phyloP scores from a whole-genome alignment of 2,797 vertebrate species.

The Arrhamphus sclerolepis region DNA sequence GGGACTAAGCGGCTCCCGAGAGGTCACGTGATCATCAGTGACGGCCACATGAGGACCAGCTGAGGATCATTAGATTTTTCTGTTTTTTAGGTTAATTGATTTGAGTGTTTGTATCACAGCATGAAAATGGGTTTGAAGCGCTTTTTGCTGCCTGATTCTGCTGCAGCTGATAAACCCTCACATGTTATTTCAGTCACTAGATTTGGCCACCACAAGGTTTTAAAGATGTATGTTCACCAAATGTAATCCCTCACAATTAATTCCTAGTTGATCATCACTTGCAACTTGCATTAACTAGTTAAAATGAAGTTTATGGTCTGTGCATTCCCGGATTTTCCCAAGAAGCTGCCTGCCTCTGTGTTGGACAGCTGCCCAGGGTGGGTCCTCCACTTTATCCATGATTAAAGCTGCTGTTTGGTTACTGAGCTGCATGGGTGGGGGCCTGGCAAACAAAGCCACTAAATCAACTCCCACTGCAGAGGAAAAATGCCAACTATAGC shows the following conservation, averaged over 20 bases:
- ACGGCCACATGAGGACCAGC: slow-evolving; percentile 86
- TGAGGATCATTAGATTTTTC: slow-evolving; percentile 80
- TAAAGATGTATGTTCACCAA: not conserved
- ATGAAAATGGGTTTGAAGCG: not conserved
- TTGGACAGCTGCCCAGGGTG: slow-evolving; percentile 70
- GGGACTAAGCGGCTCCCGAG: not conserved
- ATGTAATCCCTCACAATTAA: not conserved
- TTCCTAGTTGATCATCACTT: not conserved
- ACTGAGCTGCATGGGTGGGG: slow-evolving; percentile 15
- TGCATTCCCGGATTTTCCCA: slow-evolving; percentile 53
- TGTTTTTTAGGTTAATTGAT: slow-evolving; percentile 34
- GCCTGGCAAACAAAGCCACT: slow-evolving; percentile 34
- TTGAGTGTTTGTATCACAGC: not conserved
- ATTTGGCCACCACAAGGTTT: slow-evolving; percentile 1
- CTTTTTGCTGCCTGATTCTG: not conserved
- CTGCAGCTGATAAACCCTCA: slow-evolving; percentile 16
- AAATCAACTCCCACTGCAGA: slow-evolving; percentile 18
- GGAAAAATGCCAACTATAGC: not conserved
- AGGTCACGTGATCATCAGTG: slow-evolving; percentile 74
- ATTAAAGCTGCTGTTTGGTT: slow-evolving; percentile 64
- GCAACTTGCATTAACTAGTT: not conserved
- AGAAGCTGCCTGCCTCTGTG: slow-evolving; percentile 37
- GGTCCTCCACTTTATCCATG: slow-evolving; percentile 52
- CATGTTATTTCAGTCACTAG: slow-evolving; percentile 25
- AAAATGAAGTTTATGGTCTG: slow-evolving; percentile 29